Evolutionary conservation across 2,113 vertebrate genomes (phyloP).

Genomic region (Scalopus aquaticus): DNA sequence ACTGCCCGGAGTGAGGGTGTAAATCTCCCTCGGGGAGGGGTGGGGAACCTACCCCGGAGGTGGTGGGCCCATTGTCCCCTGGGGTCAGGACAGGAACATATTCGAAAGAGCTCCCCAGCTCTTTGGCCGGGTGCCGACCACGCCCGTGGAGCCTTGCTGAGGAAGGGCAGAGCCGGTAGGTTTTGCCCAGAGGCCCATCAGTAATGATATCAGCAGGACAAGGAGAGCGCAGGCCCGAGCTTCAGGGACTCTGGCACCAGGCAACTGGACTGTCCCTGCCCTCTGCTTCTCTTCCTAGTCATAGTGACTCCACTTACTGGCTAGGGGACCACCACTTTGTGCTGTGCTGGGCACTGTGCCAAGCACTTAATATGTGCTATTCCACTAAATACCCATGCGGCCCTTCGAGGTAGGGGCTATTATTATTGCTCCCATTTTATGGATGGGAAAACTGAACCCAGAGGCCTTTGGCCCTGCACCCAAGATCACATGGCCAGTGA

Average conservation of each 20-base stretch:
- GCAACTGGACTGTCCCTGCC: not conserved
- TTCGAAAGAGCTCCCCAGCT: too few species aligned
- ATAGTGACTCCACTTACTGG: not conserved
- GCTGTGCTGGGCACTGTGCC: not conserved
- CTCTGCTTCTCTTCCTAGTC: not conserved
- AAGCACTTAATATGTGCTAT: not conserved
- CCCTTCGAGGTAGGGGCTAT: not conserved
- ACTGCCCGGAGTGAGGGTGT: not conserved
- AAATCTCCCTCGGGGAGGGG: not conserved
- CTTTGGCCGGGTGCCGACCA: not conserved
- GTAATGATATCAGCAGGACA: accelerated
- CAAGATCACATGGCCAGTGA: not conserved
- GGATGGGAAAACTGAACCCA: not conserved
- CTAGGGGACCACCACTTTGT: accelerated
- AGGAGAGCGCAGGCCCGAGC: not conserved
- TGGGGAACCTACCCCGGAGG: not conserved
- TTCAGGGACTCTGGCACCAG: not conserved
- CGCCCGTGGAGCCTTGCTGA: not conserved
- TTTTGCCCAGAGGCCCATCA: not conserved
- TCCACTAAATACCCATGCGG: not conserved
- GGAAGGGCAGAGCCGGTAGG: not conserved
- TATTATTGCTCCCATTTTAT: not conserved
- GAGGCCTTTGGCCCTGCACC: not conserved
- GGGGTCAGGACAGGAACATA: not conserved
- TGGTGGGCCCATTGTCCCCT: not conserved